Conservation (phyloP, 2,113 vertebrate species). For the Cavia porcellus region DNA sequence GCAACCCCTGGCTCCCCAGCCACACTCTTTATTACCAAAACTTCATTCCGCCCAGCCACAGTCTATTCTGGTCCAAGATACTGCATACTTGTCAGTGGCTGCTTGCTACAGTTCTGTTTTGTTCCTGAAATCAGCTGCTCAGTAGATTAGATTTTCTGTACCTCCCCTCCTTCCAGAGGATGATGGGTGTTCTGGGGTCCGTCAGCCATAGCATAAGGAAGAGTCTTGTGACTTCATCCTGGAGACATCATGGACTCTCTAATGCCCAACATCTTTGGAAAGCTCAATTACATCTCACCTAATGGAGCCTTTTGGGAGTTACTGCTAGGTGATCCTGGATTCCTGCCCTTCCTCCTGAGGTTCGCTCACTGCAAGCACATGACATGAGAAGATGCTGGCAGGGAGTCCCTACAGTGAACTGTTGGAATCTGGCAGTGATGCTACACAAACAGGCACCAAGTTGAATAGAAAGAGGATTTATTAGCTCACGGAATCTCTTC, state of each 20-base stretch:
- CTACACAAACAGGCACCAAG: not conserved
- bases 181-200: too few relatives aligned
- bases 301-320: not conserved
- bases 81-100: fast-evolving
- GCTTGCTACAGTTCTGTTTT: too few relatives aligned
- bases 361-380: fast-evolving
- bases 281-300: not conserved
- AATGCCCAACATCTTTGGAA: not conserved
- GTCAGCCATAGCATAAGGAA: not conserved
- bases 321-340: not conserved
- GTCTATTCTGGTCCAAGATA: not conserved
- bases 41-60: not conserved
- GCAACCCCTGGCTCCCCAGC: not conserved
- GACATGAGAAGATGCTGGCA: not conserved
- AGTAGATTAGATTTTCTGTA: not conserved
- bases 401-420: not conserved
- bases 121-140: not conserved
- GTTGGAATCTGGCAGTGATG: not conserved
- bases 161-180: not conserved
- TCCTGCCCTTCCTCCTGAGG: not conserved
- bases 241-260: fast-evolving
- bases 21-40: too few relatives aligned
- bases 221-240: not conserved
- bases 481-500: not conserved
- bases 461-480: not conserved